Evolutionary conservation across 2,888 invertebrate species (phyloP).

Genomic region (Mimumesa dahlbomi): DNA sequence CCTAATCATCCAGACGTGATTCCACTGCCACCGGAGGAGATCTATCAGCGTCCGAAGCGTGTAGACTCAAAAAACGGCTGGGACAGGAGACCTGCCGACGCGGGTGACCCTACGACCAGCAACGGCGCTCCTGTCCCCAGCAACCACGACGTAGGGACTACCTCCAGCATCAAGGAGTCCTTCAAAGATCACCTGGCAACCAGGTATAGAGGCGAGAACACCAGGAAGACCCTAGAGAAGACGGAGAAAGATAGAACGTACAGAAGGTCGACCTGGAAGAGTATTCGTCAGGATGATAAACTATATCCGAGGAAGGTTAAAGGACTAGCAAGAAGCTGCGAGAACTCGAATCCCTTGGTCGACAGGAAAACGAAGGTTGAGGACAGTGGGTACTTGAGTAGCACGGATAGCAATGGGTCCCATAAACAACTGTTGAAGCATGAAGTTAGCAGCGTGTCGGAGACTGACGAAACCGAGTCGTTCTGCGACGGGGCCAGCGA

Average conservation of each 20-base stretch:
- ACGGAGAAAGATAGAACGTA: too few species aligned
- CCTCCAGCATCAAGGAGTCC: too few species aligned
- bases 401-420: slow-evolving; percentile 86
- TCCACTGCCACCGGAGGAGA: slow-evolving; percentile 84
- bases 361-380: slow-evolving; percentile 66
- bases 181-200: too few species aligned
- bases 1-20: slow-evolving; percentile 85
- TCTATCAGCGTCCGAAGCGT: slow-evolving; percentile 85
- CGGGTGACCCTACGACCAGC: slow-evolving; percentile 79
- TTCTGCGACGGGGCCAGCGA: slow-evolving; percentile 91
- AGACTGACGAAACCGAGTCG: slow-evolving; percentile 91
- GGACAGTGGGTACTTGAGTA: slow-evolving; percentile 93
- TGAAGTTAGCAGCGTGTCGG: slow-evolving; percentile 84
- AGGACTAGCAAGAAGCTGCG: slow-evolving; percentile 12
- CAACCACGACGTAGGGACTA: slow-evolving; percentile 69
- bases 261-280: too few species aligned
- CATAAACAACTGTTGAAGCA: slow-evolving; percentile 70
- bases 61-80: slow-evolving; percentile 87
- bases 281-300: too few species aligned
- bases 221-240: background rate
- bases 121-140: slow-evolving; percentile 77
- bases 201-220: background rate
- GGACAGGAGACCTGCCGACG: slow-evolving; percentile 83
- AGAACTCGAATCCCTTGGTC: slow-evolving; percentile 15
- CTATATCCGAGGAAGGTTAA: too few species aligned